Conservation (phyloP, 2,888 invertebrate species). For the Liodrosophila aerea region DNA sequence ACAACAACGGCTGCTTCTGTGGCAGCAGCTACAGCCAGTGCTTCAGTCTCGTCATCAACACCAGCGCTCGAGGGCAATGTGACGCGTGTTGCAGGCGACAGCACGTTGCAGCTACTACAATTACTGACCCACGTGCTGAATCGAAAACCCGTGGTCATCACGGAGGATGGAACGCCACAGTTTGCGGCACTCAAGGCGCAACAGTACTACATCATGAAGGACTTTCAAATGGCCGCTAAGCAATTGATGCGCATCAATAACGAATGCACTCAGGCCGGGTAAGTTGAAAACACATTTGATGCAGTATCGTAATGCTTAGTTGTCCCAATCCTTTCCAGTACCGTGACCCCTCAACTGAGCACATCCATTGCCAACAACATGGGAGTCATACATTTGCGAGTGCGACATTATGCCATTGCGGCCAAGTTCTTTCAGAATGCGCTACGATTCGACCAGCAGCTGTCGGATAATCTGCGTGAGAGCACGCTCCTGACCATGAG, state of each 20-base stretch:
- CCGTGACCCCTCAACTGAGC: conserved; percentile 78
- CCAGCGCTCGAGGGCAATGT: conserved; percentile 38
- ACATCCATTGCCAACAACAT: conserved; percentile 82
- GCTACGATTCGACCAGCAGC: conserved; percentile 80
- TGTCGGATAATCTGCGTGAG: conserved; percentile 68
- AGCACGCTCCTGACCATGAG: conserved; percentile 78
- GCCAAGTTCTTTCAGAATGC: conserved; percentile 82
- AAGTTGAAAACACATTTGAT: no score
- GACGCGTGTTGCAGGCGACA: conserved; percentile 59
- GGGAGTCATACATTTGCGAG: conserved; percentile 82
- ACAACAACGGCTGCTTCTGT: conserved; percentile 11
- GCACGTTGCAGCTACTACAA: conserved; percentile 76
- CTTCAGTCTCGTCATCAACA: no score
- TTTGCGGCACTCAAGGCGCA: conserved; percentile 81
- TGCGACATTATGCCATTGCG: conserved; percentile 82
- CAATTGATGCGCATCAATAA: conserved; percentile 80
- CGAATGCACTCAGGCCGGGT: conserved; percentile 69
- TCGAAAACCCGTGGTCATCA: conserved; percentile 74
- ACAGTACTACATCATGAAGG: conserved; percentile 82
- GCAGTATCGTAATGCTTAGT: no score
- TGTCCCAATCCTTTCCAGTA: conserved; percentile 54
- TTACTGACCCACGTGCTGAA: conserved; percentile 79
- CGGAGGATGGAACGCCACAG: conserved; percentile 80
- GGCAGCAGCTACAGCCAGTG: conserved; percentile 4
- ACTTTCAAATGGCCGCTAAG: conserved; percentile 83